Evolutionary conservation across 2,888 invertebrate genomes (phyloP).

Genomic region (Lordiphosa fenestrarum): DNA sequence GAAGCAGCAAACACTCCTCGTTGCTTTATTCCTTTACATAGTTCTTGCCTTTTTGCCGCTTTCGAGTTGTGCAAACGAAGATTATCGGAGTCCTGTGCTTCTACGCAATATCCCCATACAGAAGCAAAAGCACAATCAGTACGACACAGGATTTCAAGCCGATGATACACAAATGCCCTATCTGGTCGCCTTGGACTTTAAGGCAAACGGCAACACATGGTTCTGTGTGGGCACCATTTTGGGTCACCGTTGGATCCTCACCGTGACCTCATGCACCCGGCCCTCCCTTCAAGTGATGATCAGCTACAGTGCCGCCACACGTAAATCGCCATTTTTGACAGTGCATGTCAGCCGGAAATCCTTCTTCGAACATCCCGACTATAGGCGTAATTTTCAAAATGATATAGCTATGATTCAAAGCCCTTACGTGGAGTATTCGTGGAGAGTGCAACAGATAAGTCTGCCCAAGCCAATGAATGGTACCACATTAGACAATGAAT

Average conservation of each 20-base stretch:
- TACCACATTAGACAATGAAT: not conserved
- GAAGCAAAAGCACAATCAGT: not conserved
- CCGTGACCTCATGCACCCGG: conserved; percentile 35
- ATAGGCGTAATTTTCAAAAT: conserved; percentile 6
- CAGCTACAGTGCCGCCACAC: conserved; percentile 10
- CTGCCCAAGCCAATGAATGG: conserved; percentile 6
- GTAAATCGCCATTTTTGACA: not conserved
- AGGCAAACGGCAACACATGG: not conserved
- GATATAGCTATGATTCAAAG: conserved; percentile 33
- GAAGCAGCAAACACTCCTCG: too few relatives aligned
- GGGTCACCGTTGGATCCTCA: conserved; percentile 27
- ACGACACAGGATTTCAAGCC: conserved; percentile 14
- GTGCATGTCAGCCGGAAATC: conserved; percentile 5
- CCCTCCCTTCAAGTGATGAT: conserved; percentile 15
- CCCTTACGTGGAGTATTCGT: conserved; percentile 13
- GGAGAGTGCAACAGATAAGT: not conserved
- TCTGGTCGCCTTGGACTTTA: conserved; percentile 29
- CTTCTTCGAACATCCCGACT: conserved; percentile 14
- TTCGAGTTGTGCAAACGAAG: too few relatives aligned
- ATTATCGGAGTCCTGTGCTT: conserved; percentile 3
- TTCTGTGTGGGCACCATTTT: conserved; percentile 34
- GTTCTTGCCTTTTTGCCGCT: too few relatives aligned
- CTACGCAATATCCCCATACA: conserved; percentile 21
- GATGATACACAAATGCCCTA: conserved; percentile 9
- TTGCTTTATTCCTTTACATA: too few relatives aligned